Conservation (phyloP, 2,888 invertebrate species). For the Anarsia innoxiella region DNA sequence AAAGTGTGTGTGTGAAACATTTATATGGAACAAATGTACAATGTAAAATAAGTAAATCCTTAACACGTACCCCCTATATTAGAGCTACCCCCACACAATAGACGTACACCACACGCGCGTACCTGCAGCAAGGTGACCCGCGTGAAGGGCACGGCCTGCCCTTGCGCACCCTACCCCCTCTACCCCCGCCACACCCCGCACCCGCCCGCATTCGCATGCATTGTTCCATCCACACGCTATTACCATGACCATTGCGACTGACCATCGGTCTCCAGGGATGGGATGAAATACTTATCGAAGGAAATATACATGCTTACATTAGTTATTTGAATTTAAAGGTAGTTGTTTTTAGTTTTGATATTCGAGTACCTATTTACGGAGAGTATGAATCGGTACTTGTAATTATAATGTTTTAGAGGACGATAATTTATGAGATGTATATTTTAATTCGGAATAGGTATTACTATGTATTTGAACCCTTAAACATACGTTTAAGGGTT, state of each 20-base stretch:
- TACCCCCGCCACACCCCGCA: slow-evolving; percentile 25
- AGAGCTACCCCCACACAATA: no score
- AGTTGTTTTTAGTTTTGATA: not conserved
- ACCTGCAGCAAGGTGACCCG: slow-evolving; percentile 64
- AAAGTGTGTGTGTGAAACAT: no score
- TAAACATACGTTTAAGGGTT: no score
- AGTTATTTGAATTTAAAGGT: not conserved
- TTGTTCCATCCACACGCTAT: slow-evolving; percentile 62
- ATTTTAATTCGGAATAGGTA: slow-evolving; percentile 24
- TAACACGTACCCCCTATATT: no score
- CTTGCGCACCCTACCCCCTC: slow-evolving; percentile 47
- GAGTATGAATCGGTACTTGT: not conserved
- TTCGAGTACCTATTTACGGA: not conserved
- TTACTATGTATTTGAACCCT: no score
- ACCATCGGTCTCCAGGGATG: slow-evolving; percentile 13
- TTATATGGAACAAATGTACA: no score
- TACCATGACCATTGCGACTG: slow-evolving; percentile 25
- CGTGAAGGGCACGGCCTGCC: slow-evolving; percentile 66
- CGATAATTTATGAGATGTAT: not conserved
- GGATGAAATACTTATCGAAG: not conserved
- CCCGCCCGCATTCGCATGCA: slow-evolving; percentile 48
- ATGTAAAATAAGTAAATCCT: no score
- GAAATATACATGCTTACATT: not conserved
- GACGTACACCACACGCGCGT: slow-evolving; percentile 42
- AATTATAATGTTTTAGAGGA: not conserved